Percentiles rank a stretch among this genome's conserved stretches.
Conservation (phyloP, 2,797 vertebrate species). For the Xerus rutilus region DNA sequence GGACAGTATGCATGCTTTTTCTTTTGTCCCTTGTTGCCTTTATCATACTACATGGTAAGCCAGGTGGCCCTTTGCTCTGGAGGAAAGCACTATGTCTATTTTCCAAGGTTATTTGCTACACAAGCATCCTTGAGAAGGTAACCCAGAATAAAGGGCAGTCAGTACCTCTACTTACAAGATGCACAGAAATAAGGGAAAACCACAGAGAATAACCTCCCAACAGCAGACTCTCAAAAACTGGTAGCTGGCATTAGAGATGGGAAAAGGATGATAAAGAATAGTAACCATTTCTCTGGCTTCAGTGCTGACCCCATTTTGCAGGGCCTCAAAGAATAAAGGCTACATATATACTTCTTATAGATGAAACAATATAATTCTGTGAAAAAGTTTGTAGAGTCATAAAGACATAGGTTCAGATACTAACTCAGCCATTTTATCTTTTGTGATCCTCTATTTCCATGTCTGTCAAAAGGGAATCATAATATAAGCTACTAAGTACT, state of each 20-base stretch:
- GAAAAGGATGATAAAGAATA: background rate
- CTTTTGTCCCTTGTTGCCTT: background rate
- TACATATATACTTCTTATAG: background rate
- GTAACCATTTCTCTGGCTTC: background rate
- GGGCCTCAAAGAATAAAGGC: background rate
- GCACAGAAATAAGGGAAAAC: conserved; percentile 5
- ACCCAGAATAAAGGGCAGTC: background rate
- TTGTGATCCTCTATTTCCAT: background rate
- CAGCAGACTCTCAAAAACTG: background rate
- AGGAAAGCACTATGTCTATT: background rate
- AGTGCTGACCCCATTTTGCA: background rate
- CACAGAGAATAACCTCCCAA: background rate
- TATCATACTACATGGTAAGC: background rate
- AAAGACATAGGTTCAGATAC: background rate
- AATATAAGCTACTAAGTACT: background rate
- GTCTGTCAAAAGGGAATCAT: background rate
- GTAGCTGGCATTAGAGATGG: background rate
- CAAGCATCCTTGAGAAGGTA: background rate
- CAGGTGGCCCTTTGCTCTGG: background rate
- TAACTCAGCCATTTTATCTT: background rate
- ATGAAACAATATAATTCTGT: background rate
- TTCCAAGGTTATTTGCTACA: background rate
- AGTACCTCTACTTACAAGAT: background rate
- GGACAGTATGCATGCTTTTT: background rate
- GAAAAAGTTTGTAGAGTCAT: background rate